A percentile compares a stretch with the other conserved stretches of the same genome.
These are phyloP conservation scores for Sarcophilus harrisii DNA, from an alignment of 2,797 vertebrate species.

Conservation along the genomic window DNA sequence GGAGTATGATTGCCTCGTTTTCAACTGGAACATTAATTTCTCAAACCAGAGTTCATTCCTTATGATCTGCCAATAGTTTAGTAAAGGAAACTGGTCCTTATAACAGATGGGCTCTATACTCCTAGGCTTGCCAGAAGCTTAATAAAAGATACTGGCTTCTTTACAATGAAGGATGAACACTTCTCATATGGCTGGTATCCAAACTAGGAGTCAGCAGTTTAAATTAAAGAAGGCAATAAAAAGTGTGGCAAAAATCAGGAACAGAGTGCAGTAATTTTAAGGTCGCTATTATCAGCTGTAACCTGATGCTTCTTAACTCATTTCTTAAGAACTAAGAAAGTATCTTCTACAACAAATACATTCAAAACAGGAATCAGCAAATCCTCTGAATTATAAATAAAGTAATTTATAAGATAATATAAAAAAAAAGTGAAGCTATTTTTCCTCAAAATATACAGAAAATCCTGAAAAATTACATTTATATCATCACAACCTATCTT, in stretches of 20 bases:
- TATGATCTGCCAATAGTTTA: slow-evolving; percentile 82
- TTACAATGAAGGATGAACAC: slow-evolving; percentile 85
- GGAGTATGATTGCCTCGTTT: slow-evolving; percentile 83
- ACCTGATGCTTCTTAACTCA: slow-evolving; percentile 69
- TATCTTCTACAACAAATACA: slow-evolving; percentile 59
- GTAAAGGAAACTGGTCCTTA: slow-evolving; percentile 83
- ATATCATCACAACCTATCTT: not conserved
- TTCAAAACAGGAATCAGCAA: slow-evolving; percentile 41
- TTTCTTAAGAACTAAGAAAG: slow-evolving; percentile 59
- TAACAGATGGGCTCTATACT: slow-evolving; percentile 85
- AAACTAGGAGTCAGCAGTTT: slow-evolving; percentile 83
- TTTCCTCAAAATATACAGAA: slow-evolving; percentile 28
- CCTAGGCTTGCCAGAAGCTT: slow-evolving; percentile 85
- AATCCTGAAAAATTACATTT: not conserved
- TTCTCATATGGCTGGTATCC: slow-evolving; percentile 84
- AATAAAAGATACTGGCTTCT: slow-evolving; percentile 86
- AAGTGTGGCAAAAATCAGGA: slow-evolving; percentile 82
- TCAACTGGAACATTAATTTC: slow-evolving; percentile 80
- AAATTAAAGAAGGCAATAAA: slow-evolving; percentile 82
- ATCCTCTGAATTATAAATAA: slow-evolving; percentile 50
- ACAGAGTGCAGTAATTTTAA: slow-evolving; percentile 74
- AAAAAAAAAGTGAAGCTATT: slow-evolving; percentile 30
- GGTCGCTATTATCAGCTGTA: slow-evolving; percentile 74
- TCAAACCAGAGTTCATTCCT: slow-evolving; percentile 80
- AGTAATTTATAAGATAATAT: not conserved